Evolutionary conservation across 2,797 vertebrate genomes (phyloP).

Genomic region (Channa striata): DNA sequence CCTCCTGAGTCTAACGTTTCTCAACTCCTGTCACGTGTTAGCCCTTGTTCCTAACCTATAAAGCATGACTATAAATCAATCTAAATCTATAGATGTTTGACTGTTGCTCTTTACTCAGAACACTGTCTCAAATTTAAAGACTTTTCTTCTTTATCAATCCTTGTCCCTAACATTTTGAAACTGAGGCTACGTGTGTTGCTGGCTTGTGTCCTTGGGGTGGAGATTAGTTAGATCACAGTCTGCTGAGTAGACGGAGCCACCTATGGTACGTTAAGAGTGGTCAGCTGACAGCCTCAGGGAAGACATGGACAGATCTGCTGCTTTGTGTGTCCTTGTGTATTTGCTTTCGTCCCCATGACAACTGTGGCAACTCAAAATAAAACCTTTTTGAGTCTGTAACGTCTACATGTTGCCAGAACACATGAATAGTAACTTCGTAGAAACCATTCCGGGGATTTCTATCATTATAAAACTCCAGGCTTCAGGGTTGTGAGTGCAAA

Average conservation of each 20-base stretch:
- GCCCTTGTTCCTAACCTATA: background rate
- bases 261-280: conserved; percentile 51
- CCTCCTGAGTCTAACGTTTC: background rate
- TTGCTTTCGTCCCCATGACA: conserved; percentile 29
- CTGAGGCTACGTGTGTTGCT: conserved; percentile 10
- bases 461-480: background rate
- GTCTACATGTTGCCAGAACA: conserved; percentile 13
- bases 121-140: too few relatives aligned
- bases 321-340: background rate
- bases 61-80: background rate
- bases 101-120: too few relatives aligned
- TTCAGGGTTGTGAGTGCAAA: background rate
- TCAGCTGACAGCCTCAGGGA: conserved; percentile 53
- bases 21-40: background rate
- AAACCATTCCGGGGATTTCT: conserved; percentile 10
- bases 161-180: background rate
- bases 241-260: conserved; percentile 56
- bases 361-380: conserved; percentile 33
- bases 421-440: conserved; percentile 17
- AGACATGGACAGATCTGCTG: conserved; percentile 14
- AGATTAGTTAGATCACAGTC: conserved; percentile 72
- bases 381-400: conserved; percentile 2
- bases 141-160: too few relatives aligned
- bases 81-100: too few relatives aligned
- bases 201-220: conserved; percentile 61